Evolutionary conservation across 1,140 invertebrate genomes (phyloP).

Genomic region (Trinorchestia longiramus): DNA sequence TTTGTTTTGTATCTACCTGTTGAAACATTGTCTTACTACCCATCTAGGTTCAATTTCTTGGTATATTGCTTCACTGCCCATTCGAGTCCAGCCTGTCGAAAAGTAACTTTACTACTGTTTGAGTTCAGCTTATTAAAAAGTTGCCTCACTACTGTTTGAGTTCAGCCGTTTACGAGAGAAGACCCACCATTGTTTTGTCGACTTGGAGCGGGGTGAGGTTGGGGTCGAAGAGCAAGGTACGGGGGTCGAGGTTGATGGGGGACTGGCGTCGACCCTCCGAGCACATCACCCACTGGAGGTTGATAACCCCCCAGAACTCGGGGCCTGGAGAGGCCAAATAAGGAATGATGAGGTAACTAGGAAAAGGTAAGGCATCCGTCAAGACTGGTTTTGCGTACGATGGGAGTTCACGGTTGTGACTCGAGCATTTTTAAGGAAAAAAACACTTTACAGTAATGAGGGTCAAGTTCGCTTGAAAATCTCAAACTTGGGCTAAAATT

Average conservation of each 20-base stretch:
- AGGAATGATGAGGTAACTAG: background rate
- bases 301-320: constrained; percentile 95
- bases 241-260: constrained; percentile 94
- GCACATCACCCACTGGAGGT: constrained; percentile 96
- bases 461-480: too few species aligned
- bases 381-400: too few species aligned
- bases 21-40: too few species aligned
- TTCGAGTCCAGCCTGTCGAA: background rate
- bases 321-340: constrained; percentile 78
- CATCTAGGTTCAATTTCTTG: too few species aligned
- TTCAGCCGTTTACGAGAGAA: background rate
- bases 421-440: too few species aligned
- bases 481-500: too few species aligned
- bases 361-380: too few species aligned
- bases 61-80: too few species aligned
- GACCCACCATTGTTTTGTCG: constrained; percentile 87
- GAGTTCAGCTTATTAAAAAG: background rate
- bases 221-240: constrained; percentile 92
- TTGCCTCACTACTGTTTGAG: background rate
- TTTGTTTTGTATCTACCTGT: too few species aligned
- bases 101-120: background rate
- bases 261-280: constrained; percentile 92
- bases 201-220: constrained; percentile 87
- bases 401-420: too few species aligned
- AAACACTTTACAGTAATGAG: too few species aligned